Evolutionary conservation across 2,888 invertebrate genomes (phyloP).

Genomic region (Ligdia adustata): DNA sequence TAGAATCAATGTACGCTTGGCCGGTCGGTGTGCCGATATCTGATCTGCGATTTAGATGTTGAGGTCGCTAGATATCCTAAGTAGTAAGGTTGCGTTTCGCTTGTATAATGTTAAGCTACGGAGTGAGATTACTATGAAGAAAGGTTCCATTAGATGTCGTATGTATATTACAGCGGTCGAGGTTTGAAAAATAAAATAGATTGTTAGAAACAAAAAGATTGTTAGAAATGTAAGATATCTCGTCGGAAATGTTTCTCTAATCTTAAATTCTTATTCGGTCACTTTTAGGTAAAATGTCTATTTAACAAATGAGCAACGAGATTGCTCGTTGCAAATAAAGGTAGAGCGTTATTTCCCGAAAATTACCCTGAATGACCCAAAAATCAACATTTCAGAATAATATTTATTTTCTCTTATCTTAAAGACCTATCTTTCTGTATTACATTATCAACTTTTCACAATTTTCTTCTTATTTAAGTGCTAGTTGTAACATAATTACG

Average conservation of each 20-base stretch:
- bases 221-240: background rate
- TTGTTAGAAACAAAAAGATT: background rate
- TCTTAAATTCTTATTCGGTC: background rate
- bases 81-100: constrained; percentile 35
- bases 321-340: no score
- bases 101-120: constrained; percentile 37
- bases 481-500: constrained; percentile 34
- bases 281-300: background rate
- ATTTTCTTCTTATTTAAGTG: background rate
- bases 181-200: constrained; percentile 2
- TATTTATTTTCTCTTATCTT: no score
- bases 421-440: no score
- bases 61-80: constrained; percentile 35
- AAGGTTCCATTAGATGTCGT: constrained; percentile 24
- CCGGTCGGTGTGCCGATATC: constrained; percentile 50
- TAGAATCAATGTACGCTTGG: constrained; percentile 81
- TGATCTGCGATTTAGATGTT: constrained; percentile 39
- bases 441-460: background rate
- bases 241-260: background rate
- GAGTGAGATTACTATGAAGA: constrained; percentile 29
- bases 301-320: background rate
- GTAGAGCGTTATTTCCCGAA: no score
- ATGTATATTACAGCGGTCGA: constrained; percentile 8
- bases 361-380: no score
- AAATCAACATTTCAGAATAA: no score